These are phyloP conservation scores for Brachionus asplanchnoidis DNA, from an alignment of 1,140 invertebrate species.

Conservation along the genomic window DNA sequence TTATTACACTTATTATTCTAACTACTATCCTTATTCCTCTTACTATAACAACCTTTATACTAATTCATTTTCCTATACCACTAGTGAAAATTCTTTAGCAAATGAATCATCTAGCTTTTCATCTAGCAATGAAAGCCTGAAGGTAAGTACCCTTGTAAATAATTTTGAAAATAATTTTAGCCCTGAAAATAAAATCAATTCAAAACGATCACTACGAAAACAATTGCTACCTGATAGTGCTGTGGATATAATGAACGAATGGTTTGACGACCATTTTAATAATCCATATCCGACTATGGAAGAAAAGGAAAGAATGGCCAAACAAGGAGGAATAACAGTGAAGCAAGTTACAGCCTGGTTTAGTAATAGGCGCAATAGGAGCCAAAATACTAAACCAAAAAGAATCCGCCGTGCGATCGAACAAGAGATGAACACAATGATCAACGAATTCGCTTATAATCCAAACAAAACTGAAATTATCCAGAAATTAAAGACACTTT, in stretches of 20 bases:
- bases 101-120: not conserved
- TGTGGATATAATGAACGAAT: conserved; percentile 48
- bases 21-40: not conserved
- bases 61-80: not conserved
- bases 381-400: conserved; percentile 53
- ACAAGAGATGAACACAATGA: not conserved
- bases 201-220: not conserved
- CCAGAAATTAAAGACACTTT: conserved; percentile 9
- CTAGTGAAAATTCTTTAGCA: not conserved
- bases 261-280: conserved; percentile 48
- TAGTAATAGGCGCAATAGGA: conserved; percentile 53
- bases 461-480: not conserved
- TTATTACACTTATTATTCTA: not conserved
- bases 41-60: not conserved
- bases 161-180: not conserved
- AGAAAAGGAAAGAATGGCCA: conserved; percentile 50
- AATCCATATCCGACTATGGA: conserved; percentile 52
- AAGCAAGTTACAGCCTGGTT: conserved; percentile 54
- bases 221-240: conserved; percentile 43
- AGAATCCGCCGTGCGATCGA: conserved; percentile 39
- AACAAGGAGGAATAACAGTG: conserved; percentile 48
- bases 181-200: not conserved
- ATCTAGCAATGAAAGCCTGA: not conserved
- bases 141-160: not conserved
- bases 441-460: not conserved